phyloP scores from a whole-genome alignment of 2,888 invertebrate species.

The Fragum whitleyi region DNA sequence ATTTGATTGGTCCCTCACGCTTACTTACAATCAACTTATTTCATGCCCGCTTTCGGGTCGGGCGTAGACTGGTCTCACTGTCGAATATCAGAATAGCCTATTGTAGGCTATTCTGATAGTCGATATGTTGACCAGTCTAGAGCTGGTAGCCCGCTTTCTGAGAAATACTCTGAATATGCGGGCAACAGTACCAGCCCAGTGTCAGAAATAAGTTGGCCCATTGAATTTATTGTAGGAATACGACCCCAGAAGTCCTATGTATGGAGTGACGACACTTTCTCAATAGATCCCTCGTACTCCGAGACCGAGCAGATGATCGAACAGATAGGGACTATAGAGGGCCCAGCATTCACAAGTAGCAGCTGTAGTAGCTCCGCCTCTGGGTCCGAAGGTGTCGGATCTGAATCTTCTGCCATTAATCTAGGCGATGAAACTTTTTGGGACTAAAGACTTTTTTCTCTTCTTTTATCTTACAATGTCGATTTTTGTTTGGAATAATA shows the following conservation, averaged over 20 bases:
- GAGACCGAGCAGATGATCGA: constrained; percentile 43
- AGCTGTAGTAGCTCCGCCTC: constrained; percentile 45
- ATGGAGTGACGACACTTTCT: constrained; percentile 24
- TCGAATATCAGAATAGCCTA: no score
- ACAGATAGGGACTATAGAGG: constrained; percentile 53
- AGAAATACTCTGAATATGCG: no score
- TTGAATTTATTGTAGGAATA: no score
- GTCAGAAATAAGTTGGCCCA: no score
- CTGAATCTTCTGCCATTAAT: constrained; percentile 11
- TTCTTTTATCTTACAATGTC: background rate
- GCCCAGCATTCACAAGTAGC: constrained; percentile 44
- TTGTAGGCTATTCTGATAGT: no score
- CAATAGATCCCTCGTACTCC: constrained; percentile 28
- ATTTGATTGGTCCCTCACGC: no score
- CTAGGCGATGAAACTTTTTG: constrained; percentile 35
- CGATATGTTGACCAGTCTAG: no score
- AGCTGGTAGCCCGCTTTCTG: no score
- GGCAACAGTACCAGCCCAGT: no score
- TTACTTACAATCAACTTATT: no score
- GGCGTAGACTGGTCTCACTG: no score
- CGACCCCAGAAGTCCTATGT: constrained; percentile 10
- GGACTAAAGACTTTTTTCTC: constrained; percentile 32
- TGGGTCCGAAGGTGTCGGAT: constrained; percentile 20
- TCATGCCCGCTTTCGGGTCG: no score
- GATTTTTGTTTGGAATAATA: background rate